phyloP scores from a whole-genome alignment of 2,797 vertebrate species.

The Astyanax mexicanus region DNA sequence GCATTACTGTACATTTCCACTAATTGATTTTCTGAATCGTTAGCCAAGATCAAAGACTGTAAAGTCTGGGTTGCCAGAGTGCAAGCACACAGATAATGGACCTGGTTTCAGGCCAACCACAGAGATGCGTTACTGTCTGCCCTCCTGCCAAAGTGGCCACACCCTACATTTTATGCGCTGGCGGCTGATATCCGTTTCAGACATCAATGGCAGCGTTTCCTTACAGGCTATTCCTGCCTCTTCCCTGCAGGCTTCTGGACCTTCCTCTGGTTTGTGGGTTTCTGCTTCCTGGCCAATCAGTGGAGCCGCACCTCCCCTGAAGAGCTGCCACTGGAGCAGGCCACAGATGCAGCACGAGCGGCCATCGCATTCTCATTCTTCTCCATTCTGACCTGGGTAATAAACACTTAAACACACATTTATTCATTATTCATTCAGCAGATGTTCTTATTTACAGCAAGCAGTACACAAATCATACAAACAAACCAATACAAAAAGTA shows the following conservation, averaged over 20 bases:
- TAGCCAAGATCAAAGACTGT: too few relatives aligned
- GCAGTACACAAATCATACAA: too few relatives aligned
- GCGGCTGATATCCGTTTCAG: not conserved
- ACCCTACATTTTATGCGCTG: not conserved
- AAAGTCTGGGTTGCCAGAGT: too few relatives aligned
- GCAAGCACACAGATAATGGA: too few relatives aligned
- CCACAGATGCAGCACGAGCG: constrained; percentile 83
- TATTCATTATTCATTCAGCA: constrained; percentile 15
- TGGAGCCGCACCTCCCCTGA: constrained; percentile 79
- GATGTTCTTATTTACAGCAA: too few relatives aligned
- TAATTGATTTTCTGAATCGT: too few relatives aligned
- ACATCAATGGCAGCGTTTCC: not conserved
- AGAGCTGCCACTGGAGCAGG: constrained; percentile 72
- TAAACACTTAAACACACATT: constrained; percentile 29
- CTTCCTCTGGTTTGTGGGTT: constrained; percentile 88
- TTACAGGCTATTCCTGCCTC: not conserved
- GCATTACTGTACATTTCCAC: too few relatives aligned
- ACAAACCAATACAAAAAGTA: too few relatives aligned
- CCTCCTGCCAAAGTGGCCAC: not conserved
- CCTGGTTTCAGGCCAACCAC: too few relatives aligned
- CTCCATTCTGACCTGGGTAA: constrained; percentile 86
- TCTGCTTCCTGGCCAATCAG: constrained; percentile 88
- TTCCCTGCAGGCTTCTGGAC: constrained; percentile 79
- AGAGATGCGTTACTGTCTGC: too few relatives aligned
- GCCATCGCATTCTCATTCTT: constrained; percentile 90